Percentiles rank a stretch among this genome's conserved stretches.
Evolutionary conservation across 2,888 invertebrate genomes (phyloP).

Genomic region (Atethmia centrago): DNA sequence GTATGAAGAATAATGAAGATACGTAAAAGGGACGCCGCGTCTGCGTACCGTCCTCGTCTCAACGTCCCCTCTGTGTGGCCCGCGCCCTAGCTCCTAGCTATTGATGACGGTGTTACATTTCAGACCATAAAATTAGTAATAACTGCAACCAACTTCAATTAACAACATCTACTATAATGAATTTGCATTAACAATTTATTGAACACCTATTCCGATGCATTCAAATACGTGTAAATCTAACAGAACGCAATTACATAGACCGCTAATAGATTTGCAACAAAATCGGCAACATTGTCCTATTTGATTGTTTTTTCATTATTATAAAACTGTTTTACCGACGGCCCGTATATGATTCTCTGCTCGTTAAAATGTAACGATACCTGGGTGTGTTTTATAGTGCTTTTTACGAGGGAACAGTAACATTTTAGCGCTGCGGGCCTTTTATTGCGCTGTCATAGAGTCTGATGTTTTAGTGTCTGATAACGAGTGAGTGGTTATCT

Average conservation of each 20-base stretch:
- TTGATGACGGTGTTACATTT: background rate
- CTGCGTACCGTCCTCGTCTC: too few species aligned
- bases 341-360: slow-evolving; percentile 88
- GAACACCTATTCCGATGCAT: background rate
- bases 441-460: slow-evolving; percentile 88
- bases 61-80: too few species aligned
- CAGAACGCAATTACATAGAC: slow-evolving; percentile 24
- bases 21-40: too few species aligned
- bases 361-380: slow-evolving; percentile 89
- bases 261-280: slow-evolving; percentile 27
- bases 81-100: background rate
- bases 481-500: slow-evolving; percentile 84
- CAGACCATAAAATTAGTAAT: background rate
- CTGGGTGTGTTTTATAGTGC: slow-evolving; percentile 86
- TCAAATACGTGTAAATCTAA: background rate
- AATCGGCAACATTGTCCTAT: slow-evolving; percentile 62
- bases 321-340: slow-evolving; percentile 77
- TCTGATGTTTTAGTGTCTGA: slow-evolving; percentile 87
- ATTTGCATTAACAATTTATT: slow-evolving; percentile 7
- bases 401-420: slow-evolving; percentile 87
- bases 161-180: slow-evolving; percentile 5
- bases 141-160: background rate
- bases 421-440: slow-evolving; percentile 90
- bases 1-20: too few species aligned
- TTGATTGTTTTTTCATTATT: slow-evolving; percentile 79